Base-by-base conservation (phyloP, 2,888 invertebrate genomes). In the Drosophila rubida region DNA sequence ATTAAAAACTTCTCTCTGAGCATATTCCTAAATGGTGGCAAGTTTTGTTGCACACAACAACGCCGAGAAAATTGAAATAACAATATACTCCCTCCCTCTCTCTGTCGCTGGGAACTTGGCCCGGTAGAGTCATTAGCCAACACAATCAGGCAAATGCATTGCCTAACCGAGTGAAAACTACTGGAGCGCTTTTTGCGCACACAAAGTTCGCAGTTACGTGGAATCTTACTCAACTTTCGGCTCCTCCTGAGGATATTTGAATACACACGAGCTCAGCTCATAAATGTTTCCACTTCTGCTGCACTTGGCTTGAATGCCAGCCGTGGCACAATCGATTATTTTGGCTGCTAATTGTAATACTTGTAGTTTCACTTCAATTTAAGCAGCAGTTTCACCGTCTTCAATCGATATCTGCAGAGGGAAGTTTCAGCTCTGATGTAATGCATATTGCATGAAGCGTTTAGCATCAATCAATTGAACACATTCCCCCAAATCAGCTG, bases 1-100 rank as follows among this genome's bases (percentile, higher is more conserved):
- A 70, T 69, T 63, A 70, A 57, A 53, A 69, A 63, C 35, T 37
- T 69, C 27, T n/a, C 14, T 4, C 16, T 25, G 5, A 44, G 32
- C 48, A 39, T 44, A 44, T 51, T 54, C 16, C 68, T n/a, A 32
- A 46, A 39, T 32, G 37, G 37, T 48, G 16, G 32, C 37, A 68
- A 60, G 69, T 69, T 69, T 46, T 7, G 19, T 9, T 16, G 6
- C 4, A 14, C 13, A 13, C 13, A 37, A 37, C 35, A 37, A 14
- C 35, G 13, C 2, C 13, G 35, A 5, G 35, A 37, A 37, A 14
- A 13, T 37, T 37, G 35, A 37, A 37, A 13, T 37, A 37, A 37
- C 35, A 37, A 37, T 37, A 13, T 37, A 14, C 35, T 14, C 13
- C 2, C 35, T 37, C 35, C 7, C n/a, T 13, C 35, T 11, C 32